Percentiles rank a stretch among this genome's conserved stretches.
These are phyloP conservation scores for Chloroceryle aenea DNA, from an alignment of 2,113 vertebrate species.

Conservation along the genomic window DNA sequence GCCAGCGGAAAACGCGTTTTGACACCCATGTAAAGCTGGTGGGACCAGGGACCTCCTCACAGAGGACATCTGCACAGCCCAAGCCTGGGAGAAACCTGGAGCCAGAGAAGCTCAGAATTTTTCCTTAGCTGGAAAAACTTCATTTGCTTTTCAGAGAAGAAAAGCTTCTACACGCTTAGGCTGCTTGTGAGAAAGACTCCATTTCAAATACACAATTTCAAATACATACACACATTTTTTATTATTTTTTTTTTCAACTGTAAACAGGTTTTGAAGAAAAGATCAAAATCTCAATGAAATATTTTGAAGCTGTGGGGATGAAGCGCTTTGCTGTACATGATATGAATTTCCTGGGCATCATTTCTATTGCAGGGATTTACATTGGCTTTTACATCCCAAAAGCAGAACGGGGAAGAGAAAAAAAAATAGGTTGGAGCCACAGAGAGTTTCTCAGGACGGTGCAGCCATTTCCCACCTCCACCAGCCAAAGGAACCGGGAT, in stretches of 20 bases:
- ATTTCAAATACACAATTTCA: conserved; percentile 6
- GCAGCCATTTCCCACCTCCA: fast-evolving
- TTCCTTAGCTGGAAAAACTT: background rate
- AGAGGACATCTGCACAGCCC: background rate
- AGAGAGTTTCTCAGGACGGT: background rate
- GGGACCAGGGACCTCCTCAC: background rate
- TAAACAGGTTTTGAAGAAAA: conserved; percentile 62
- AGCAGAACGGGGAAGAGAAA: fast-evolving
- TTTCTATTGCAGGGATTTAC: conserved; percentile 6
- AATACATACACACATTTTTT: background rate
- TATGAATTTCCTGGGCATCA: conserved; percentile 19
- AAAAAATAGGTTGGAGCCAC: fast-evolving
- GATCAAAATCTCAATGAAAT: conserved; percentile 52
- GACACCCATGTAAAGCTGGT: fast-evolving
- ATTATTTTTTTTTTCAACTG: background rate
- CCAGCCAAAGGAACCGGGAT: fast-evolving
- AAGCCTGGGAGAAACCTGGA: background rate
- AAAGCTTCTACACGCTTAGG: background rate
- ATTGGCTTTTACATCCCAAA: background rate
- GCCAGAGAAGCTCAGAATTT: background rate
- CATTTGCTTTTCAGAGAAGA: background rate
- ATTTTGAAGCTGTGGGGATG: conserved; percentile 39
- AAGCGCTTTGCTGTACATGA: background rate
- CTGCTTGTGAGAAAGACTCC: background rate
- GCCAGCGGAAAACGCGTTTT: background rate